Conservation (phyloP, 2,797 vertebrate species). For the Pogonophryne albipinna region DNA sequence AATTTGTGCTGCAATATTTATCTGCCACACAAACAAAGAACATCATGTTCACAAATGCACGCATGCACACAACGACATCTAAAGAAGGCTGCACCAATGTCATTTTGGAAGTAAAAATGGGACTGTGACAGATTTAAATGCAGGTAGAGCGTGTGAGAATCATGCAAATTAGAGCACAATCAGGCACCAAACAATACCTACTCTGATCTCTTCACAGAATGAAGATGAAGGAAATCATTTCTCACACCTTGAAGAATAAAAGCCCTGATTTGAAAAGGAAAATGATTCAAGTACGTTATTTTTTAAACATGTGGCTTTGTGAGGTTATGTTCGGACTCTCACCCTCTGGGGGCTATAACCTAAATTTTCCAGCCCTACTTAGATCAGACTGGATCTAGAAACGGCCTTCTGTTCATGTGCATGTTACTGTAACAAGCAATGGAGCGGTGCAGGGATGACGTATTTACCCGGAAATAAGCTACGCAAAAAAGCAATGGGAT, state of each 20-base stretch:
- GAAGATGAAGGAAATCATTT: conserved; percentile 43
- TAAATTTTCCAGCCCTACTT: no score
- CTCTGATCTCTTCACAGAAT: conserved; percentile 60
- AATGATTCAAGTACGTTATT: no score
- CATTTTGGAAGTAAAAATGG: conserved; percentile 29
- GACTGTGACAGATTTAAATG: conserved; percentile 38
- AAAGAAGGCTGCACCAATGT: conserved; percentile 48
- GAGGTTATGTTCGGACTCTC: no score
- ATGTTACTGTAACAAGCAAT: no score
- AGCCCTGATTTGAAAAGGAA: conserved; percentile 30
- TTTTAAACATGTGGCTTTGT: no score
- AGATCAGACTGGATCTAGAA: no score
- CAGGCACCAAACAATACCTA: conserved; percentile 21
- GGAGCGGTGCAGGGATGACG: no score
- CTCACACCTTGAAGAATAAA: conserved; percentile 39
- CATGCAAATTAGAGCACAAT: conserved; percentile 41
- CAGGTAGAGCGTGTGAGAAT: conserved; percentile 34
- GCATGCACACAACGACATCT: conserved; percentile 11
- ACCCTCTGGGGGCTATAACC: no score
- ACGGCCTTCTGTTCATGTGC: no score
- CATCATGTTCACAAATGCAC: not conserved
- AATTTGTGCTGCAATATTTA: conserved; percentile 70
- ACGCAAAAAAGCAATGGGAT: no score
- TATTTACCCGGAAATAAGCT: no score
- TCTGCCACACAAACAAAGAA: conserved; percentile 38